Base-by-base conservation (phyloP, 2,797 vertebrate genomes). In the Acrossocheilus fasciatus region DNA sequence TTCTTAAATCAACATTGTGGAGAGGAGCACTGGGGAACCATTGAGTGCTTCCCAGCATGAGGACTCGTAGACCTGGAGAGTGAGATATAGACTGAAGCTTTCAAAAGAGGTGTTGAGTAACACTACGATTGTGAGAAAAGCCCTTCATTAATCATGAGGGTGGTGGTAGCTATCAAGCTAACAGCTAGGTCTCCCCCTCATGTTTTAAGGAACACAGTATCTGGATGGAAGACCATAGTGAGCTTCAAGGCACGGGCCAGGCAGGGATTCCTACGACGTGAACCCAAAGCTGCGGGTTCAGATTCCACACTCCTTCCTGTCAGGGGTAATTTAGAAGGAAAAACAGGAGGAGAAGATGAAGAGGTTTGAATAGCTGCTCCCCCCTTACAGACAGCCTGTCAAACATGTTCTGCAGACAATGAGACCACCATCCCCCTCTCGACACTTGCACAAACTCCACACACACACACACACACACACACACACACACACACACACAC, bases 371-470 rank as follows among this genome's bases (percentile, higher is more conserved):
- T 84, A 82, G 59, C 81, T 69, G 77, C 72, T 81, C 90, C 82
- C 84, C 84, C 76, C 87, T 86, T 81, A 75, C 87, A 88, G 87
- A 88, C 79, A 83, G 87, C 86, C 90, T 92, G 94, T 92, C 93
- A 93, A 94, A 95, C 94, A 84, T 39, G 94, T 95, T 94, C 91
- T 91, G 87, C 92, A 90, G 91, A 93, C 90, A 91, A 84, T 90
- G 72, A 89, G 82, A 87, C 74, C 87, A 45, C 89, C 89, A 83
- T 83, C 79, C 89, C 89, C 88, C 77, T 79, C 83, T 86, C 50
- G 2, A 79, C 81, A 85, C 88, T 90, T 89, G 81, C 79, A 83
- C 77, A 86, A 85, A 85, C 75, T 62, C 18, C 87, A 88, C 75
- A 87, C 82, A 79, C 20, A 77, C 78, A 86, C 69, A 82, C 72